These are phyloP conservation scores for Phainopepla nitens DNA, from an alignment of 2,113 vertebrate species.

Conservation along the genomic window DNA sequence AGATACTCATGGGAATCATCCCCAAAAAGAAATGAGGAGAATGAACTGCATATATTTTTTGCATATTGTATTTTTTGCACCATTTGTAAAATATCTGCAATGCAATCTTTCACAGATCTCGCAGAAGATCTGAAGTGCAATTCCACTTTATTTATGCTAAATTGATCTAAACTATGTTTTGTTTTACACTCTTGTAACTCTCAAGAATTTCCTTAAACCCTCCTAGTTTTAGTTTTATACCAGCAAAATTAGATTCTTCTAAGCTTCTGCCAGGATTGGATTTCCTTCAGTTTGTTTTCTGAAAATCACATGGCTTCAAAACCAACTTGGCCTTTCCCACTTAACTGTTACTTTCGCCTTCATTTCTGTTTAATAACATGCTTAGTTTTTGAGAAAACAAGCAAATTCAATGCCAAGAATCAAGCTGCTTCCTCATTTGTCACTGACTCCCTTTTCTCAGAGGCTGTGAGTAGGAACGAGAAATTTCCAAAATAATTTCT, in stretches of 20 bases:
- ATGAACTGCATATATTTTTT: background rate
- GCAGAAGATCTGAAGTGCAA: background rate
- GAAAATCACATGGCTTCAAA: constrained; percentile 22
- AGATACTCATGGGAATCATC: background rate
- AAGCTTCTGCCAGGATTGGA: constrained; percentile 20
- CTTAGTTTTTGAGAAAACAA: constrained; percentile 19
- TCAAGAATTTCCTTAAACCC: background rate
- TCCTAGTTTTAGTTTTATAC: background rate
- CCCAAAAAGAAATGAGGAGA: background rate
- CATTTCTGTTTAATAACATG: background rate
- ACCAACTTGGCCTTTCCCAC: background rate
- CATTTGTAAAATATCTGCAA: background rate
- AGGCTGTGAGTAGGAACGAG: background rate
- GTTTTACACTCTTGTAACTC: background rate
- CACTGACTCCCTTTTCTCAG: background rate
- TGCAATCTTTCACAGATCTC: background rate
- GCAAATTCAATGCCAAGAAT: background rate
- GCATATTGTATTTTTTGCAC: background rate
- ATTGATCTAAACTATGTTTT: background rate
- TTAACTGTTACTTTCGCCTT: background rate
- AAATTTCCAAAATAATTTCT: background rate
- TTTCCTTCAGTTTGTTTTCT: constrained; percentile 43
- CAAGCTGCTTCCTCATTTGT: background rate
- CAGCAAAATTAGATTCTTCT: constrained; percentile 9
- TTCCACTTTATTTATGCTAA: background rate